Conservation (phyloP, 2,888 invertebrate genomes). For the Sinelater perroti region DNA sequence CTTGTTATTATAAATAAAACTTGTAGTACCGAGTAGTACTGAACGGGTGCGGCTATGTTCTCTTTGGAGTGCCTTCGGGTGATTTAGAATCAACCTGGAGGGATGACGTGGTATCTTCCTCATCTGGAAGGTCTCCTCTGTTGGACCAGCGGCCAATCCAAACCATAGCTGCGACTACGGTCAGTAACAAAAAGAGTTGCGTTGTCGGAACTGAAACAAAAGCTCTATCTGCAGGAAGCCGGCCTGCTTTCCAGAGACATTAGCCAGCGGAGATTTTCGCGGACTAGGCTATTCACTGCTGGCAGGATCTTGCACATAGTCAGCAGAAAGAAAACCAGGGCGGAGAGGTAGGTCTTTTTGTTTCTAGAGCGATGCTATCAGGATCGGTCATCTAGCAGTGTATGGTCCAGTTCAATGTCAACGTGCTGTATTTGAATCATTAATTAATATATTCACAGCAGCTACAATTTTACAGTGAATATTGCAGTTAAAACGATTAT, state of each 20-base stretch:
- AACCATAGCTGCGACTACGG: slow-evolving; percentile 59
- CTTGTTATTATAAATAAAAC: slow-evolving; percentile 13
- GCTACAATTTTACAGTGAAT: too few relatives aligned
- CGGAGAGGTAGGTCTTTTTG: slow-evolving; percentile 66
- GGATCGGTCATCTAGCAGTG: background rate
- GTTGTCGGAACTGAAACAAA: too few relatives aligned
- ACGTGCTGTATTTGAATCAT: background rate
- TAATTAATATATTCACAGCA: too few relatives aligned
- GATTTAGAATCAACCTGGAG: slow-evolving; percentile 79
- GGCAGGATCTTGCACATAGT: slow-evolving; percentile 84
- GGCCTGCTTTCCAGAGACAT: slow-evolving; percentile 73
- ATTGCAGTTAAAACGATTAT: too few relatives aligned
- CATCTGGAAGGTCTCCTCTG: slow-evolving; percentile 62
- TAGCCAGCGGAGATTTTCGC: slow-evolving; percentile 72
- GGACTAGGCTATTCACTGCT: slow-evolving; percentile 77
- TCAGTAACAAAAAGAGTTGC: background rate
- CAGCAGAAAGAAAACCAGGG: slow-evolving; percentile 73
- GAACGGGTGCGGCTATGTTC: slow-evolving; percentile 81
- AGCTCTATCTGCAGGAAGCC: slow-evolving; percentile 71
- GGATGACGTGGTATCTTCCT: slow-evolving; percentile 60
- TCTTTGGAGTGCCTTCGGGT: slow-evolving; percentile 79
- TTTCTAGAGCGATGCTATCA: background rate
- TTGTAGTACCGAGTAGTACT: slow-evolving; percentile 84
- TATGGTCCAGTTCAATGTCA: background rate
- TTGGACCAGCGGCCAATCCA: slow-evolving; percentile 62